Percentiles rank a stretch among this genome's conserved stretches.
Evolutionary conservation across 2,113 vertebrate species (phyloP).

Genomic region (Cranoglanis bouderius): DNA sequence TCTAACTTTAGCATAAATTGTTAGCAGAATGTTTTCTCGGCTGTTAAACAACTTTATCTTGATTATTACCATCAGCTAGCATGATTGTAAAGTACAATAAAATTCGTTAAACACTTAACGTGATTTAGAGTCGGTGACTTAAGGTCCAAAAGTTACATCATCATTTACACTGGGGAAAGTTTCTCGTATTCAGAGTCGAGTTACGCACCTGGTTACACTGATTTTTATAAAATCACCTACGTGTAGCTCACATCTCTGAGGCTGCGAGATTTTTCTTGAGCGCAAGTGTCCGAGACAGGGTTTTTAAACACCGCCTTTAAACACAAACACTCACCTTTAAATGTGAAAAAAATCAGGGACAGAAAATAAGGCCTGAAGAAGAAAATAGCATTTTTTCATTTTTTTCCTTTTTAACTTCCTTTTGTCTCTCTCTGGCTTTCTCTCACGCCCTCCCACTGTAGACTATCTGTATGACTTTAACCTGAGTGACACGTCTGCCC

Average conservation of each 20-base stretch:
- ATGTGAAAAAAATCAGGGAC: not conserved
- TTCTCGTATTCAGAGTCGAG: not conserved
- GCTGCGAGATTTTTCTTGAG: too few relatives aligned
- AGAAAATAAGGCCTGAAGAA: not conserved
- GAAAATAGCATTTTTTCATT: not conserved
- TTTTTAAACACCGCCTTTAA: too few relatives aligned
- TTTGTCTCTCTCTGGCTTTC: not conserved
- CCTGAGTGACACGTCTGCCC: slow-evolving; percentile 83
- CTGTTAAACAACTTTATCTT: not conserved
- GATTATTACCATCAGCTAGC: not conserved
- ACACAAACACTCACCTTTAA: not conserved
- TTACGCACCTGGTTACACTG: not conserved
- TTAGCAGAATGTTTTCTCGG: too few relatives aligned
- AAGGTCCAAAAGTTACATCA: not conserved
- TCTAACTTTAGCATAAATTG: not conserved
- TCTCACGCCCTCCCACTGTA: slow-evolving; percentile 53
- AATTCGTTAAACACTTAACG: not conserved
- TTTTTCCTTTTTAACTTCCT: not conserved
- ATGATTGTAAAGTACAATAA: not conserved
- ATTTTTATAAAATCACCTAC: too few relatives aligned
- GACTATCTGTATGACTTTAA: slow-evolving; percentile 94
- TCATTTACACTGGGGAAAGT: not conserved
- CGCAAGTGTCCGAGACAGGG: too few relatives aligned
- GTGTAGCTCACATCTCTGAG: too few relatives aligned
- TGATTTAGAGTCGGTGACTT: too few relatives aligned